phyloP scores from a whole-genome alignment of 1,140 invertebrate genomes.

The Macrostomum lignano region DNA sequence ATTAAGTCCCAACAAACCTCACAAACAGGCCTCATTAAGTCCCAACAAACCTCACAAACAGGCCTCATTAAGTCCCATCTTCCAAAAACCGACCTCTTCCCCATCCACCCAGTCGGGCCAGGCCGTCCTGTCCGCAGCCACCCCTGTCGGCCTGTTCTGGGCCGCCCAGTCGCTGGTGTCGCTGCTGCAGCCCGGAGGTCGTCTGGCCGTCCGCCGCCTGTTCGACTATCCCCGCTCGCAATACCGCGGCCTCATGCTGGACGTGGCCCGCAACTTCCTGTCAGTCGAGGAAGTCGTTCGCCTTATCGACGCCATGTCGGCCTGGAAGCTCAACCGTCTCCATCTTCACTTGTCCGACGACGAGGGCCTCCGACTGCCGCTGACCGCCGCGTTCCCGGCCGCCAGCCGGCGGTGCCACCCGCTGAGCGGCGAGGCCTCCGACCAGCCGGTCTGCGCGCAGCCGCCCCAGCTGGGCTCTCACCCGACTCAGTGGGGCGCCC shows the following conservation, averaged over 20 bases:
- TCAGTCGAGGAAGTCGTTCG: constrained; percentile 10
- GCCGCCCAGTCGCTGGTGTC: too few species aligned
- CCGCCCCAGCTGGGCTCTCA: constrained; percentile 14
- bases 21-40: too few species aligned
- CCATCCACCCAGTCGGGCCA: too few species aligned
- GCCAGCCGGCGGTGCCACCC: background rate
- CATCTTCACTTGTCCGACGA: constrained; percentile 23
- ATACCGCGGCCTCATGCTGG: constrained; percentile 17
- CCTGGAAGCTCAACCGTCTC: constrained; percentile 20
- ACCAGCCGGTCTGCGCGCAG: background rate
- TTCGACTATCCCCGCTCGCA: constrained; percentile 14
- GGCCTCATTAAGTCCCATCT: too few species aligned
- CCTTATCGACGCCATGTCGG: constrained; percentile 16
- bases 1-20: too few species aligned
- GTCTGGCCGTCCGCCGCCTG: too few species aligned
- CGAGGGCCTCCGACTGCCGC: constrained; percentile 17
- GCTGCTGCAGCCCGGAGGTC: too few species aligned
- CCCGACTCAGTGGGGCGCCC: constrained; percentile 9
- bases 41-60: too few species aligned
- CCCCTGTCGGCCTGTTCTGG: too few species aligned
- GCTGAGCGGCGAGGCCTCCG: background rate
- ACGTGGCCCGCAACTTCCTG: constrained; percentile 18
- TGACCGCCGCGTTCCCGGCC: background rate
- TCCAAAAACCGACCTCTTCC: too few species aligned
- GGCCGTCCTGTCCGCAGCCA: too few species aligned